Evolutionary conservation across 2,888 invertebrate species (phyloP), one percentile per base, ranked within the genome.

Genomic region (Apotomis betuletana): DNA sequence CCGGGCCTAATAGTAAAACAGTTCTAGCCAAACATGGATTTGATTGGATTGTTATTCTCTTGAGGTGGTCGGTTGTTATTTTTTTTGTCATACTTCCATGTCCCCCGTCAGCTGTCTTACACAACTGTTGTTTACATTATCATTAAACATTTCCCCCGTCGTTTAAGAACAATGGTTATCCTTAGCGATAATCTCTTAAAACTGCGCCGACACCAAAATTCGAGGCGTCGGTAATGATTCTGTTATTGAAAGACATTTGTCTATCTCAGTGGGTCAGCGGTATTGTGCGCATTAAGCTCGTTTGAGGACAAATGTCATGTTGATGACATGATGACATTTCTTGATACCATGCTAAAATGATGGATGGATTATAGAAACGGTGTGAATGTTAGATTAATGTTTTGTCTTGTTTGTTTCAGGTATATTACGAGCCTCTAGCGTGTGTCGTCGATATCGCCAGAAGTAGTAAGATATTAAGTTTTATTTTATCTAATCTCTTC

Each of bases 231-330:
- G 65, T 55, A 64, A 41, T 44, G 54, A 55, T 63, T 52, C 54
- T 55, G 41, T 55, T 44, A 64, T 65, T 65, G 46, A 36, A 58
- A 55, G 44, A 65, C 65, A 57, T 57, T 65, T 58, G n/a, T 44
- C 65, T 65, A 65, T 65, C 65, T 65, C 46, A 65, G 55, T 65
- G 65, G 65, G 65, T 57, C 64, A 64, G 41, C 62, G 51, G 52
- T 57, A 65, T 65, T 65, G 65, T 65, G 46, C 61, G 46, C 44
- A 41, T 64, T 44, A 55, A 51, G 61, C 58, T 8, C 57, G 58
- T 36, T 10, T 49, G 9, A n/a, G 57, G n/a, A 27, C 13, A 46
- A 55, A 65, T 57, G 64, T 27, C 64, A 44, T n/a, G 41, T 41
- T 63, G 54, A 64, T 64, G 64, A 64, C 64, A 64, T 64, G 64